These are phyloP conservation scores for Anomalospiza imberbis DNA, from an alignment of 2,797 vertebrate genomes.

Conservation along the genomic window DNA sequence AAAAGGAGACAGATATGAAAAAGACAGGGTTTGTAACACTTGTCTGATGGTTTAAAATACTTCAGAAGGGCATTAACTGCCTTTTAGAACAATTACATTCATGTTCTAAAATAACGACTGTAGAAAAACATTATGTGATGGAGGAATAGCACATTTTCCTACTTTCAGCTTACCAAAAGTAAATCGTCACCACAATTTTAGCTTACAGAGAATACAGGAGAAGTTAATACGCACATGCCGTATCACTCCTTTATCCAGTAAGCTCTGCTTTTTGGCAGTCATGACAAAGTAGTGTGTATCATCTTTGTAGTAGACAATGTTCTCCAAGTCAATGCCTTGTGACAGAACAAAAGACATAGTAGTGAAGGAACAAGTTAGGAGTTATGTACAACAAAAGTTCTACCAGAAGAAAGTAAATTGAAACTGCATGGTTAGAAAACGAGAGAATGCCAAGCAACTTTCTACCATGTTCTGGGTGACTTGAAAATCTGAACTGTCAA, in stretches of 20 bases:
- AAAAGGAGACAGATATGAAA: neutral
- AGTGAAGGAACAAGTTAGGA: neutral
- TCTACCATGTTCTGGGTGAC: neutral
- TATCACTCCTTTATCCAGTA: constrained; percentile 98
- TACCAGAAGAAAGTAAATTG: neutral
- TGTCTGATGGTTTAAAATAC: neutral
- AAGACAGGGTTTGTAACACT: neutral
- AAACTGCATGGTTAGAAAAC: neutral
- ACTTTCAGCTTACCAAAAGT: neutral
- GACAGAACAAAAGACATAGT: constrained; percentile 25
- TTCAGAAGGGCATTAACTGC: neutral
- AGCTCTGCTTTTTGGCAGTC: constrained; percentile 99
- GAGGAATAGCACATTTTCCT: neutral
- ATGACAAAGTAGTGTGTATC: constrained; percentile 99
- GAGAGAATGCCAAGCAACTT: neutral
- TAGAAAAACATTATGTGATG: neutral
- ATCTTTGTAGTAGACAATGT: constrained; percentile 99
- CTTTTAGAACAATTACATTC: neutral
- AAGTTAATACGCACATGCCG: constrained; percentile 82
- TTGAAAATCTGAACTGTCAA: neutral
- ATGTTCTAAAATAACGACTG: neutral
- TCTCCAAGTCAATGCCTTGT: constrained; percentile 96
- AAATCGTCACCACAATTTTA: neutral
- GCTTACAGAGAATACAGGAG: neutral
- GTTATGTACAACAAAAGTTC: neutral